These are phyloP conservation scores for Eudemis profundana DNA, from an alignment of 2,888 invertebrate species.

Conservation along the genomic window DNA sequence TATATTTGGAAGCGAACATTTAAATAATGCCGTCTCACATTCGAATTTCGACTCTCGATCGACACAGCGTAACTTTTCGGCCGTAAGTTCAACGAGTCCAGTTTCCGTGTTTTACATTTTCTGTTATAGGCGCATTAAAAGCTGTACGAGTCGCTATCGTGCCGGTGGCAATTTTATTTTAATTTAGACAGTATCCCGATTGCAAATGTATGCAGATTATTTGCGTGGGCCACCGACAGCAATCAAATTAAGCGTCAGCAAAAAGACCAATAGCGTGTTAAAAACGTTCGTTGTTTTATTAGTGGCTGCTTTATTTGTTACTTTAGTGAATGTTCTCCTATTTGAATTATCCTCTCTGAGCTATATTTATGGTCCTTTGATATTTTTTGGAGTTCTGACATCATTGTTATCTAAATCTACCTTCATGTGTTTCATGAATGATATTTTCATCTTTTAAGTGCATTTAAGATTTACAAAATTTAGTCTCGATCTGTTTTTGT, in stretches of 20 bases:
- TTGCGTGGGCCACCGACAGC: constrained; percentile 65
- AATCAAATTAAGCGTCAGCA: constrained; percentile 69
- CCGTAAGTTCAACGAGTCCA: neutral
- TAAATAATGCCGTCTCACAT: too few relatives aligned
- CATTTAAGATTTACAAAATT: too few relatives aligned
- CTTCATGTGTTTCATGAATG: neutral
- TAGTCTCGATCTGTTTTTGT: too few relatives aligned
- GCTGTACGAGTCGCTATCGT: constrained; percentile 38
- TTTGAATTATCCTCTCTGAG: too few relatives aligned
- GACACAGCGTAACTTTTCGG: constrained; percentile 1
- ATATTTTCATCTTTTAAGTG: neutral
- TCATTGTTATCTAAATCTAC: too few relatives aligned
- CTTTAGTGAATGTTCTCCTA: neutral
- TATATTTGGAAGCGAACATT: too few relatives aligned
- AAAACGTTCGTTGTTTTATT: constrained; percentile 48
- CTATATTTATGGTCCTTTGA: too few relatives aligned
- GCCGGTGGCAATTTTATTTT: constrained; percentile 60
- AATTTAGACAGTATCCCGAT: constrained; percentile 59
- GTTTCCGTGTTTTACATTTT: neutral
- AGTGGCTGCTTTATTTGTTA: constrained; percentile 20
- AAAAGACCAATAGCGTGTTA: constrained; percentile 65
- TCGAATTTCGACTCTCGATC: too few relatives aligned
- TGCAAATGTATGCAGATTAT: constrained; percentile 77
- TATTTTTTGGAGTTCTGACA: too few relatives aligned
- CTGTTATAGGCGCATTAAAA: constrained; percentile 24